Evolutionary conservation across 1,140 invertebrate species (phyloP), one percentile per base, ranked within the genome.

Genomic region (Meloidogyne exigua): DNA sequence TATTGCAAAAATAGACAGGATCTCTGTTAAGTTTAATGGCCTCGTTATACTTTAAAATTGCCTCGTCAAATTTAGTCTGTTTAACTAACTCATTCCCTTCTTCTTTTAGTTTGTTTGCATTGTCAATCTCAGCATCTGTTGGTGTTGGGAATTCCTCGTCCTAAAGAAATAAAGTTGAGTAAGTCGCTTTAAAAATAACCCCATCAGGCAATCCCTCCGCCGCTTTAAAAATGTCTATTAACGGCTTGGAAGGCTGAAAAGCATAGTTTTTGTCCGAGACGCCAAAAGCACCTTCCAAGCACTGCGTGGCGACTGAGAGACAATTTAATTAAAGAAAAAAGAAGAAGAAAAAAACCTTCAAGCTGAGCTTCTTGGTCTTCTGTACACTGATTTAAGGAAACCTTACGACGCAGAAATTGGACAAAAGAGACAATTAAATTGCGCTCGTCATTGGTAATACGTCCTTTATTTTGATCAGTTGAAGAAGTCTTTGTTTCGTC

Each of bases 341-440:
- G 18, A 32, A 21, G 18, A 2, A n/a, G 1, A 66, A 80, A 76
- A 71, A 64, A 42, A 87, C 84, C 85, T 76, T 86, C 85, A 62
- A 86, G 70, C 21, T 76, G 83, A 64, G 87, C 85, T 21, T 82
- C 79, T 32, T 87, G 86, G 63, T 83, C 86, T 13, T 76, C 62
- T 21, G 79, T 85, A 62, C 83, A 87, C 32, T 86, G 79, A 64
- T 85, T 85, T 7, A 69, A 57, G 23, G 86, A 86, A 25, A 86
- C 85, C 68, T 86, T 86, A 13, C 87, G 85, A 4, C 85, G 84
- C 62, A 86, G 49, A 71, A 86, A 86, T 44, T 86, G 85, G 64
- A 86, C 84, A 76, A 87, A 86, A 1, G 82, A 76, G 26, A 86
- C 86, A n/a, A 82, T 80, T 28, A 86, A 65, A 44, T 86, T 86